Evolutionary conservation across 2,888 invertebrate species (phyloP).

Genomic region (Diogma glabrata): DNA sequence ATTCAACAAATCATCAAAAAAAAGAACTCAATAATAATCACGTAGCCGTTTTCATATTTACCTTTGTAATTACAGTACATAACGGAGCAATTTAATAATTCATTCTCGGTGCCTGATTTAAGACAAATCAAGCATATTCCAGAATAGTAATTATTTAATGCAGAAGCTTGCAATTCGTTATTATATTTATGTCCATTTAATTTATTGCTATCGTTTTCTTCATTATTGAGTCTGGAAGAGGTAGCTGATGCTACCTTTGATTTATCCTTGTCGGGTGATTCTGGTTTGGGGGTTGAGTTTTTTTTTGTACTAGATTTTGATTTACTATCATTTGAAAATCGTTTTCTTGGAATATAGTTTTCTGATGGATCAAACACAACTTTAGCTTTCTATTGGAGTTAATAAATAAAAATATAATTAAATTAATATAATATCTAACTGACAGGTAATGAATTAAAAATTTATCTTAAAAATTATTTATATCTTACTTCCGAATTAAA

Average conservation of each 20-base stretch:
- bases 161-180: neutral
- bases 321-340: conserved; percentile 12
- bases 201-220: neutral
- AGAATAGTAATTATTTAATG: conserved; percentile 4
- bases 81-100: conserved; percentile 13
- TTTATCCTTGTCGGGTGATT: too few relatives aligned
- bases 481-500: too few relatives aligned
- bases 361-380: conserved; percentile 81
- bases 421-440: neutral
- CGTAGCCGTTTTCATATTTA: too few relatives aligned
- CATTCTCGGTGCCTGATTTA: conserved; percentile 14
- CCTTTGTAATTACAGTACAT: conserved; percentile 14
- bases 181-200: neutral
- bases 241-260: neutral
- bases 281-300: neutral
- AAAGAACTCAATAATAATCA: neutral
- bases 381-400: conserved; percentile 52
- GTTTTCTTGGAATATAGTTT: conserved; percentile 51
- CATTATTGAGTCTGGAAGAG: neutral
- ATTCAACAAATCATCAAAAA: neutral
- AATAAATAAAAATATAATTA: neutral
- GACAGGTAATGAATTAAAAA: too few relatives aligned
- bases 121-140: conserved; percentile 16
- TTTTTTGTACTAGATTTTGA: neutral
- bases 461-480: too few relatives aligned